These are phyloP conservation scores for Tokudaia tokunoshimensis DNA, from an alignment of 2,797 vertebrate genomes.

Conservation along the genomic window DNA sequence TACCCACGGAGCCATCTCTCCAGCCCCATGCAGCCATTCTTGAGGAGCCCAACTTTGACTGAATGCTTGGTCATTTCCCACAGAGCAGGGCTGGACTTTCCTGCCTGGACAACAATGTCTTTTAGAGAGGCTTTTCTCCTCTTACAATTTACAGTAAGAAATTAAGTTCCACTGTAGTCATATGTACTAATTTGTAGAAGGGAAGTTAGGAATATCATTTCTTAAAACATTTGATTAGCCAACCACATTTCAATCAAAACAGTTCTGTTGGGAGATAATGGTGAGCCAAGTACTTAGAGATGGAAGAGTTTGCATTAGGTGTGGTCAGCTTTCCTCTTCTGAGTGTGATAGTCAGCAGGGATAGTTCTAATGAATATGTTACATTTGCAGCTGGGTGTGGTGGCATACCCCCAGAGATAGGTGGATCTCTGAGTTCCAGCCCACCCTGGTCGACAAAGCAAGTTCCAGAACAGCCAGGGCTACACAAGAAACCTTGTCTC, in stretches of 20 bases:
- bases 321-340: not conserved
- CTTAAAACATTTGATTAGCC: not conserved
- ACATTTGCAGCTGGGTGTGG: not conserved
- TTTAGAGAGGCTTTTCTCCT: constrained; percentile 10
- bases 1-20: not conserved
- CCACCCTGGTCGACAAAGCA: not conserved
- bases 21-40: constrained; percentile 54
- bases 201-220: constrained; percentile 42
- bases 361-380: not conserved
- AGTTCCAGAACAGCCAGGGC: not conserved
- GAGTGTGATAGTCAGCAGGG: not conserved
- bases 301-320: not conserved
- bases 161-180: not conserved
- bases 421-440: not conserved
- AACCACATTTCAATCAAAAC: not conserved
- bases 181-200: not conserved
- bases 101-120: not conserved
- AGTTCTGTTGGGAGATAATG: not conserved
- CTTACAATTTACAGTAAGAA: not conserved
- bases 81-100: not conserved
- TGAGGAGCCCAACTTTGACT: constrained; percentile 79
- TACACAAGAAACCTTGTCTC: not conserved
- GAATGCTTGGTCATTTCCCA: not conserved
- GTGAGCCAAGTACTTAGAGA: not conserved
- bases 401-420: not conserved